phyloP scores from a whole-genome alignment of 2,797 vertebrate species.

The Poeciliopsis gracilis region DNA sequence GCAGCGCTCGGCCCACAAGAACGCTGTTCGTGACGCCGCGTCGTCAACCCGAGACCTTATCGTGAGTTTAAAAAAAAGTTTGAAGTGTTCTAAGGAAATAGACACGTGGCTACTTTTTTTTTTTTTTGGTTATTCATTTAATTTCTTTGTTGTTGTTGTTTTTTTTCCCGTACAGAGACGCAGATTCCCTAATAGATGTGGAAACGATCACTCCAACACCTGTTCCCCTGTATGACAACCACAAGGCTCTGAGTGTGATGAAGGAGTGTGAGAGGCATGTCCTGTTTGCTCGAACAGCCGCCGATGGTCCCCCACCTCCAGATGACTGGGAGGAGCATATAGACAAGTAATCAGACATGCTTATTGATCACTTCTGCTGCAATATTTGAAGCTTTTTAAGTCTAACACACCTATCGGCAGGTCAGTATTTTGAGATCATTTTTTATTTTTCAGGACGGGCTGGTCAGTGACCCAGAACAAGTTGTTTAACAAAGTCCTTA shows the following conservation, averaged over 20 bases:
- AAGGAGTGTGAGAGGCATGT: constrained; percentile 97
- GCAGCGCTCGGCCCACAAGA: constrained; percentile 92
- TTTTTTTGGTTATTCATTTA: neutral
- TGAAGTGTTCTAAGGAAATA: neutral
- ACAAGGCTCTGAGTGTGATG: constrained; percentile 96
- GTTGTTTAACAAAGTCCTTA: constrained; percentile 97
- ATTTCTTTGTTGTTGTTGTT: neutral
- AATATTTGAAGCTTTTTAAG: neutral
- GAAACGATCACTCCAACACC: constrained; percentile 87
- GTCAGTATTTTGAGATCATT: constrained; percentile 8
- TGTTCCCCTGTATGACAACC: constrained; percentile 93
- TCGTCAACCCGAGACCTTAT: constrained; percentile 84
- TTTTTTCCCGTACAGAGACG: constrained; percentile 81
- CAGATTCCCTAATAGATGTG: constrained; percentile 89
- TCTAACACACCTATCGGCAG: neutral
- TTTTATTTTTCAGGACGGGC: constrained; percentile 83
- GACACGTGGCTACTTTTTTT: neutral
- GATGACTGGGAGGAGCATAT: constrained; percentile 98
- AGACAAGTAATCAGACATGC: constrained; percentile 86
- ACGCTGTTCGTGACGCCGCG: constrained; percentile 91
- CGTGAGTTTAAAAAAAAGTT: constrained; percentile 77
- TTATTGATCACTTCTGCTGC: neutral
- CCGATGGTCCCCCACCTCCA: constrained; percentile 91
- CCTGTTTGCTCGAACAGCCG: constrained; percentile 93
- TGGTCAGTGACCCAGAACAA: constrained; percentile 97